Percentiles rank a stretch among this genome's conserved stretches.
phyloP scores from a whole-genome alignment of 2,888 invertebrate genomes.

The Tenodera sinensis region DNA sequence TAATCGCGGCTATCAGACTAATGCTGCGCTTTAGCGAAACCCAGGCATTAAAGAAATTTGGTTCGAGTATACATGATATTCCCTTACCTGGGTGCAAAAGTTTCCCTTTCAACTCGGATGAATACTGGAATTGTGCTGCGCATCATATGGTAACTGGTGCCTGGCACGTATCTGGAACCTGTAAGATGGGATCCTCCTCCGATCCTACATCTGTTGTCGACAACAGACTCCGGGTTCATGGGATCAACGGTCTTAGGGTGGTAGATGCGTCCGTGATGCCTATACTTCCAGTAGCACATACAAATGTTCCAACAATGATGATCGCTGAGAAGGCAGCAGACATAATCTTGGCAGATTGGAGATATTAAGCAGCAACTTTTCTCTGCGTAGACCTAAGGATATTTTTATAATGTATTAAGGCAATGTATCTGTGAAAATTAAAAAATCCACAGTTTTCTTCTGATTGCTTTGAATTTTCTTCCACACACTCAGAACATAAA shows the following conservation, averaged over 20 bases:
- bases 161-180: constrained; percentile 51
- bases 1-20: constrained; percentile 50
- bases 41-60: constrained; percentile 14
- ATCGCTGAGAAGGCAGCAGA: constrained; percentile 44
- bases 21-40: constrained; percentile 2
- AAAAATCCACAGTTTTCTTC: no score
- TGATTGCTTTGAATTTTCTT: no score
- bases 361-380: no score
- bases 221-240: constrained; percentile 33
- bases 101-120: constrained; percentile 57
- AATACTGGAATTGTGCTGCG: constrained; percentile 65
- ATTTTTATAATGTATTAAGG: no score
- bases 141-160: constrained; percentile 64
- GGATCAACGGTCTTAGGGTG: constrained; percentile 40
- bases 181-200: constrained; percentile 56
- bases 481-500: no score
- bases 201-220: constrained; percentile 49
- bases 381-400: no score
- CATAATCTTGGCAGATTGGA: constrained; percentile 53
- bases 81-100: constrained; percentile 52
- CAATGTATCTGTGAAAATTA: no score
- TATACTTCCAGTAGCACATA: constrained; percentile 40
- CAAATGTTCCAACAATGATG: constrained; percentile 43
- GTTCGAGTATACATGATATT: neutral
- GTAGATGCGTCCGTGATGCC: constrained; percentile 44